phyloP scores from a whole-genome alignment of 2,797 vertebrate genomes.

The Apogon talboti region DNA sequence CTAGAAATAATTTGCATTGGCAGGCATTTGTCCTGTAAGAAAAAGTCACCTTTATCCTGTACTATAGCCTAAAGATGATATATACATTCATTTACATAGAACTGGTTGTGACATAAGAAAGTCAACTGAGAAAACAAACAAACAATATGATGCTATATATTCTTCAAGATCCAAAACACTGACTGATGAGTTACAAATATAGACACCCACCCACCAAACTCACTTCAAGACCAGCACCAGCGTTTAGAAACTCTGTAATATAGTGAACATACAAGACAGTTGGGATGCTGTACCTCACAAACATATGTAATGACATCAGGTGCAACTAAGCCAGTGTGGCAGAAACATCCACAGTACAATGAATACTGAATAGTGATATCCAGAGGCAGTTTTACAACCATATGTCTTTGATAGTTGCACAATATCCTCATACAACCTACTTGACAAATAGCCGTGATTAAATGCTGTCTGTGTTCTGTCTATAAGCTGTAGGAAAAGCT shows the following conservation, averaged over 20 bases:
- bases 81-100: too few relatives aligned
- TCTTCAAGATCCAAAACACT: too few relatives aligned
- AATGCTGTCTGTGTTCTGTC: slow-evolving; percentile 69
- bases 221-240: too few relatives aligned
- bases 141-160: too few relatives aligned
- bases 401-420: slow-evolving; percentile 55
- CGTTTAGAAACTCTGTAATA: not conserved
- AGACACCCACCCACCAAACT: too few relatives aligned
- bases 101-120: too few relatives aligned
- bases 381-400: slow-evolving; percentile 42
- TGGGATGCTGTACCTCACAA: not conserved
- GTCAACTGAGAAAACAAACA: too few relatives aligned
- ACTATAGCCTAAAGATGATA: too few relatives aligned
- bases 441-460: slow-evolving; percentile 76
- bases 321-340: slow-evolving; percentile 8
- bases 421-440: slow-evolving; percentile 58
- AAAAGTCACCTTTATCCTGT: not conserved
- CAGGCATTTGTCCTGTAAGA: not conserved
- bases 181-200: too few relatives aligned
- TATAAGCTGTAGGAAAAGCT: slow-evolving; percentile 74
- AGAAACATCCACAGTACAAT: slow-evolving; percentile 4
- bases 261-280: not conserved
- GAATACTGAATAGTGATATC: slow-evolving; percentile 30
- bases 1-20: not conserved
- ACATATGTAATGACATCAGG: slow-evolving; percentile 3